A percentile compares a stretch with the other conserved stretches of the same genome.
These are phyloP conservation scores for Lamproptera curius DNA, from an alignment of 2,888 invertebrate species.

Conservation along the genomic window DNA sequence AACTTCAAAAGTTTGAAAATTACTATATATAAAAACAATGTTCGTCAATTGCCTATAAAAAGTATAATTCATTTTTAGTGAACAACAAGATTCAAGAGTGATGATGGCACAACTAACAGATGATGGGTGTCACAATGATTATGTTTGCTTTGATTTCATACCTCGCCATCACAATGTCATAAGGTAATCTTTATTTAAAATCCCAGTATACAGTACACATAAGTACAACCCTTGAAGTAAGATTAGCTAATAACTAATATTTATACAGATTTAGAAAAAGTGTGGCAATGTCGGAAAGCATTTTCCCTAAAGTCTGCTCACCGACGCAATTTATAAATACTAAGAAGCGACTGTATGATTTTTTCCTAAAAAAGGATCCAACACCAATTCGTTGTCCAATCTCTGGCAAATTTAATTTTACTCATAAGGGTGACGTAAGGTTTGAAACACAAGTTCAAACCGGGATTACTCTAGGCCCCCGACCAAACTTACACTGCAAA, in stretches of 20 bases:
- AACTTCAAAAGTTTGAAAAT: too few species aligned
- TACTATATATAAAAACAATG: too few species aligned
- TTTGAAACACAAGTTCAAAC: constrained; percentile 97
- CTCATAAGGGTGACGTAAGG: constrained; percentile 92
- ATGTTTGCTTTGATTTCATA: constrained; percentile 97
- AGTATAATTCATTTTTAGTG: constrained; percentile 62
- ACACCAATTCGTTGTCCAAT: constrained; percentile 96
- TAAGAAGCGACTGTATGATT: constrained; percentile 91
- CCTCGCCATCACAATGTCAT: constrained; percentile 97
- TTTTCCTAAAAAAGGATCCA: constrained; percentile 91
- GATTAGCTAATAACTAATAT: too few species aligned
- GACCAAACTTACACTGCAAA: constrained; percentile 95
- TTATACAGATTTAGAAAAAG: constrained; percentile 87
- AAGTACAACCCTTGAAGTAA: too few species aligned
- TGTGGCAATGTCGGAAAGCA: constrained; percentile 91
- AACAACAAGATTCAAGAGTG: constrained; percentile 92
- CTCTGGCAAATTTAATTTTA: constrained; percentile 97
- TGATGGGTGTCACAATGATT: constrained; percentile 98
- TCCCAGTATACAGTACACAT: too few species aligned
- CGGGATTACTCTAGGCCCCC: constrained; percentile 95
- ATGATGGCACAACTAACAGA: constrained; percentile 98
- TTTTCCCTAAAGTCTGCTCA: constrained; percentile 95
- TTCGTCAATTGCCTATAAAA: too few species aligned
- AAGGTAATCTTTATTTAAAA: constrained; percentile 47
- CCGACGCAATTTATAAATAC: constrained; percentile 95